phyloP scores from a whole-genome alignment of 2,797 vertebrate genomes.

The Rhadinocentrus ornatus region DNA sequence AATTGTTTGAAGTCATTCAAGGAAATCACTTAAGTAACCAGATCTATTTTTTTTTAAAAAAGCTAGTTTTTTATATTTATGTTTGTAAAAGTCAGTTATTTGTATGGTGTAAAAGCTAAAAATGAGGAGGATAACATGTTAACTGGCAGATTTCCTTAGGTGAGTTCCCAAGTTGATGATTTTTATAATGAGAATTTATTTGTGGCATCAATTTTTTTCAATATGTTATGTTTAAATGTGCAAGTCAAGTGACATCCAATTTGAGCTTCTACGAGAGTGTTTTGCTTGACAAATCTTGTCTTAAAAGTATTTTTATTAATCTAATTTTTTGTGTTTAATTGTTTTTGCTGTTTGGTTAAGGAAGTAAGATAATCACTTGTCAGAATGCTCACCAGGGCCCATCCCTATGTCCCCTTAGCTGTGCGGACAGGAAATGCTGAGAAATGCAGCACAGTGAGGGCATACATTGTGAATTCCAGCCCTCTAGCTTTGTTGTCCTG shows the following conservation, averaged over 20 bases:
- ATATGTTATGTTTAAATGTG: not conserved
- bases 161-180: not conserved
- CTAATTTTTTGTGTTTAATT: not conserved
- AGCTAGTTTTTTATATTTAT: not conserved
- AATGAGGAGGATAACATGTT: not conserved
- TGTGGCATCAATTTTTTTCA: not conserved
- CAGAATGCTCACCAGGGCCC: slow-evolving; percentile 61
- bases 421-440: slow-evolving; percentile 79
- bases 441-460: slow-evolving; percentile 68
- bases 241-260: not conserved
- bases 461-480: slow-evolving; percentile 79
- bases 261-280: too few species aligned
- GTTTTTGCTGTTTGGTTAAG: slow-evolving; percentile 35
- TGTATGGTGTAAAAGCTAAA: not conserved
- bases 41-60: not conserved
- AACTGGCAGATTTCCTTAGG: not conserved
- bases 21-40: slow-evolving; percentile 1
- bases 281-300: not conserved
- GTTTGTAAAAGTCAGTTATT: not conserved
- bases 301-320: not conserved
- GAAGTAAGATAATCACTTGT: slow-evolving; percentile 51
- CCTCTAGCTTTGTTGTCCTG: slow-evolving; percentile 81
- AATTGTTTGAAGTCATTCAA: not conserved
- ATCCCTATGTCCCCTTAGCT: slow-evolving; percentile 64
- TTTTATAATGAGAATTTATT: not conserved